phyloP scores from a whole-genome alignment of 2,113 vertebrate genomes.

The Scartelaos histophorus region DNA sequence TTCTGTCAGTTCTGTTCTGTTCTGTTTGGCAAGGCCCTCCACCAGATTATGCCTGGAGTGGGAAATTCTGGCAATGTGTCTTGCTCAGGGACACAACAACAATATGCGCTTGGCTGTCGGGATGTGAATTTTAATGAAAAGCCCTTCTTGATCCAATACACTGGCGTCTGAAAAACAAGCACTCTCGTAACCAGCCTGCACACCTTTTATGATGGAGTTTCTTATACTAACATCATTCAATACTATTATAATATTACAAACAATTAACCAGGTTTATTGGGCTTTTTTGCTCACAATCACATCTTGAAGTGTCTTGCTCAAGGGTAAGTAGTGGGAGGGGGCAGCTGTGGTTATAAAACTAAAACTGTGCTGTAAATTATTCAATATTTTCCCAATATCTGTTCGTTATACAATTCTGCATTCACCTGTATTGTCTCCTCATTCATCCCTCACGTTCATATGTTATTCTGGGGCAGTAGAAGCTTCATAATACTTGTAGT shows the following conservation, averaged over 20 bases:
- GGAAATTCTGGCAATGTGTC: not conserved
- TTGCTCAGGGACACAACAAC: not conserved
- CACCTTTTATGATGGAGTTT: not conserved
- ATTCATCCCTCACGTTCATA: not conserved
- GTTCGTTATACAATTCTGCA: too few relatives aligned
- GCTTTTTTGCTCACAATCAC: too few relatives aligned
- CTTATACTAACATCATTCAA: not conserved
- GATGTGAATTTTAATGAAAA: not conserved
- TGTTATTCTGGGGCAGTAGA: not conserved
- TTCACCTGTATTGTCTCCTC: not conserved
- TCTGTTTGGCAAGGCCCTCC: too few relatives aligned
- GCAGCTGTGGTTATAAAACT: too few relatives aligned
- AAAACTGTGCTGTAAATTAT: too few relatives aligned
- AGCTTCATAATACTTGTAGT: not conserved
- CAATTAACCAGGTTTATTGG: too few relatives aligned
- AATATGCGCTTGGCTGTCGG: not conserved
- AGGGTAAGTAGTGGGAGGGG: too few relatives aligned
- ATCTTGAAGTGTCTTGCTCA: too few relatives aligned
- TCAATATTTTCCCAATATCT: too few relatives aligned
- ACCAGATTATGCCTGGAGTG: not conserved
- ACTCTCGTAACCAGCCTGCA: not conserved
- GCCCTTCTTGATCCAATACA: not conserved
- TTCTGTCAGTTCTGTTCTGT: too few relatives aligned
- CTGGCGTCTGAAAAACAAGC: not conserved
- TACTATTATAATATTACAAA: too few relatives aligned